Evolutionary conservation across 2,797 vertebrate species (phyloP), one percentile per base, ranked within the genome.

Genomic region (Cryptoblepharus egeriae): DNA sequence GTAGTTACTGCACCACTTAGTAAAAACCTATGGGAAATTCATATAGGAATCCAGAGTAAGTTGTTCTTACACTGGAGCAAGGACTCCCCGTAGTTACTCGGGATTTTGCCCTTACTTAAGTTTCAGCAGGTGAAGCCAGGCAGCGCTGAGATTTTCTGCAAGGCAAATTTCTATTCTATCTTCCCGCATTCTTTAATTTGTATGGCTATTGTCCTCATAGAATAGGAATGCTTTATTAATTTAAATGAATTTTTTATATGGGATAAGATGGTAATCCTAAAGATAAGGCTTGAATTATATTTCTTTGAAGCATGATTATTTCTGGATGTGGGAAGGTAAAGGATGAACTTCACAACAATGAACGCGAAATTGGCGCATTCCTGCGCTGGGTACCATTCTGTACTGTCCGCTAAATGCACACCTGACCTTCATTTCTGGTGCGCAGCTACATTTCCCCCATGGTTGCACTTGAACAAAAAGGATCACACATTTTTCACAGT

Each of bases 61-160:
- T n/a, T n/a, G n/a, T n/a, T n/a, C n/a, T n/a, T n/a, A n/a, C n/a
- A n/a, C n/a, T n/a, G n/a, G n/a, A n/a, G n/a, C n/a, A n/a, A n/a
- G n/a, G n/a, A n/a, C n/a, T n/a, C n/a, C n/a, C n/a, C n/a, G n/a
- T n/a, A n/a, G n/a, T n/a, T n/a, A n/a, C n/a, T n/a, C n/a, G n/a
- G n/a, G n/a, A n/a, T n/a, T n/a, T n/a, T n/a, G n/a, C n/a, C n/a
- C n/a, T n/a, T n/a, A 67, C 58, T 61, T 30, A 1, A 35, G 0
- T 84, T 85, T 83, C 76, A 79, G 77, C 77, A 85, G 42, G 32
- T 75, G 74, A 75, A 75, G 12, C 58, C 60, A 72, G 24, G n/a
- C 8, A 55, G 64, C 77, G 3, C 3, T 32, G n/a, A 35, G 60
- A 87, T 74, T 75, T 77, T 83, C 64, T 37, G 10, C 63, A 4